These are phyloP conservation scores for Oncorhynchus nerka DNA, from an alignment of 2,113 vertebrate species.

Conservation along the genomic window DNA sequence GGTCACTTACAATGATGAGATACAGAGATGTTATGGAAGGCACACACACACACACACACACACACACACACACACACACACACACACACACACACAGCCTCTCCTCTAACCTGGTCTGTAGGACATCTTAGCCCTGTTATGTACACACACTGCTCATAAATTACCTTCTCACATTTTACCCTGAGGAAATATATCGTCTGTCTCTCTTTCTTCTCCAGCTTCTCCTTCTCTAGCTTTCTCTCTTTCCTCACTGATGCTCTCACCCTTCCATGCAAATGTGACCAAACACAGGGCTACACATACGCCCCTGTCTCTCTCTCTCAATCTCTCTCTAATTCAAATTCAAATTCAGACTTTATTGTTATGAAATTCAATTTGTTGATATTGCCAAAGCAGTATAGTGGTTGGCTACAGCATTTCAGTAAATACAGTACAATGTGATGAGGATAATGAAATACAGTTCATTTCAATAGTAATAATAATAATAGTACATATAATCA, in stretches of 20 bases:
- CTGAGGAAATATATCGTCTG: background rate
- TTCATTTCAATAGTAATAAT: too few relatives aligned
- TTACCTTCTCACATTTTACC: conserved; percentile 15
- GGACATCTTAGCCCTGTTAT: too few relatives aligned
- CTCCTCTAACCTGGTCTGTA: too few relatives aligned
- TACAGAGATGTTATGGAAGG: background rate
- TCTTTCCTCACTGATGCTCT: background rate
- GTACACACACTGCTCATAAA: conserved; percentile 14
- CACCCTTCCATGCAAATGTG: too few relatives aligned
- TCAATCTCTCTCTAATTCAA: background rate
- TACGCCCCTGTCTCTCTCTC: background rate
- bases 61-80: background rate
- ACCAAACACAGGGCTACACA: too few relatives aligned
- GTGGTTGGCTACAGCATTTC: too few relatives aligned
- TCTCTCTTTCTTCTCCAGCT: background rate
- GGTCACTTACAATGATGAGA: background rate
- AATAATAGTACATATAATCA: too few relatives aligned
- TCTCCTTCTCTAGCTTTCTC: background rate
- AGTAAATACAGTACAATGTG: too few relatives aligned
- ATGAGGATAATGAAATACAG: too few relatives aligned
- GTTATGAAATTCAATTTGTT: too few relatives aligned
- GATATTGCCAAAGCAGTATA: too few relatives aligned
- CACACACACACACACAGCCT: background rate
- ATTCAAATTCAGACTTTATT: too few relatives aligned
- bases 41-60: background rate